Evolutionary conservation across 2,888 invertebrate species (phyloP).

Genomic region (Apamea monoglypha): DNA sequence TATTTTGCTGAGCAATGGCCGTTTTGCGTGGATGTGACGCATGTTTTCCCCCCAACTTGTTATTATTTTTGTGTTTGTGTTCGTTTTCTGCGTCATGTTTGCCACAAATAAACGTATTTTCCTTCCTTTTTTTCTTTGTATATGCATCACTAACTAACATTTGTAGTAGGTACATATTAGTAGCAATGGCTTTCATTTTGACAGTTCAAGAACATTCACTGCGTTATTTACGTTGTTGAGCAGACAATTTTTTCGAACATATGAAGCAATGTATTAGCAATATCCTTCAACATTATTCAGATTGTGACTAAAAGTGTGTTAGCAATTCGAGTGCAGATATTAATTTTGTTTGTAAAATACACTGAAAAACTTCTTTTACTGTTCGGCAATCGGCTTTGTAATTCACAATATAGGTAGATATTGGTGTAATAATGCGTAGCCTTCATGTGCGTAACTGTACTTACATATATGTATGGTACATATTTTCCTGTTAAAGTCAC

Average conservation of each 20-base stretch:
- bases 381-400: constrained; percentile 25
- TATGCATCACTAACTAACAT: not conserved
- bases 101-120: not conserved
- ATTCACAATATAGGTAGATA: constrained; percentile 10
- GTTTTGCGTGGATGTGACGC: not conserved
- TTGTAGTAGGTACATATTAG: too few species aligned
- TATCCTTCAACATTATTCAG: not conserved
- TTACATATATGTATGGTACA: not conserved
- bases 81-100: not conserved
- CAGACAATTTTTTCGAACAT: not conserved
- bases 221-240: not conserved
- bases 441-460: constrained; percentile 4
- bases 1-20: not conserved
- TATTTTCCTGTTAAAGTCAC: constrained; percentile 24
- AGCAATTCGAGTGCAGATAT: not conserved
- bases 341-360: constrained; percentile 27
- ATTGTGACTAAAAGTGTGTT: not conserved
- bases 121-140: too few species aligned
- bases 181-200: not conserved
- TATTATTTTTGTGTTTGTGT: not conserved
- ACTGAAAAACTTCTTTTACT: not conserved
- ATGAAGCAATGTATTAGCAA: not conserved
- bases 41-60: not conserved
- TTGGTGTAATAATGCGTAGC: not conserved
- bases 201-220: not conserved